Conservation (phyloP, 2,113 vertebrate species). For the Haemorhous mexicanus region DNA sequence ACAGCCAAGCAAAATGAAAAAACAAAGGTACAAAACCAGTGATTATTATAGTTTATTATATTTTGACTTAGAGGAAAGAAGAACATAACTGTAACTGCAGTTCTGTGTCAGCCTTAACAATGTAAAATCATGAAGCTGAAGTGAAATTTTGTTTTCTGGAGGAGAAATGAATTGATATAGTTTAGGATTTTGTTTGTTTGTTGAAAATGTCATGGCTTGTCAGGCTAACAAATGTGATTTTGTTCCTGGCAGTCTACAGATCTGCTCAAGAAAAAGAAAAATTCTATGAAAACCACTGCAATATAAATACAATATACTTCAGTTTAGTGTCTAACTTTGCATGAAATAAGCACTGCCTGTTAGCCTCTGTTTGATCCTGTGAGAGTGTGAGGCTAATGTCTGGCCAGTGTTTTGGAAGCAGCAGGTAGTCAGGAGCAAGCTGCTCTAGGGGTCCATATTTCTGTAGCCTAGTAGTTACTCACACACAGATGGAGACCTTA, state of each 20-base stretch:
- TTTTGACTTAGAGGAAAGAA: neutral
- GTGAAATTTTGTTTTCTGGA: constrained; percentile 32
- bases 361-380: constrained; percentile 91
- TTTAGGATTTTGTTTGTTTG: constrained; percentile 43
- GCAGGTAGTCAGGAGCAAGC: constrained; percentile 93
- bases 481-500: constrained; percentile 91
- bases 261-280: constrained; percentile 52
- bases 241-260: neutral
- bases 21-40: neutral
- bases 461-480: constrained; percentile 83
- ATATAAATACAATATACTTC: constrained; percentile 68
- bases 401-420: constrained; percentile 96
- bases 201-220: constrained; percentile 41
- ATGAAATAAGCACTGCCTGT: constrained; percentile 83
- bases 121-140: neutral
- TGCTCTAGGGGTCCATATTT: constrained; percentile 86
- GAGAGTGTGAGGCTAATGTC: constrained; percentile 86
- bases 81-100: neutral
- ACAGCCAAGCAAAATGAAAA: neutral
- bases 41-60: neutral
- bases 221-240: constrained; percentile 52
- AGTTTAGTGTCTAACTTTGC: constrained; percentile 75
- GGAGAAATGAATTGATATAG: constrained; percentile 1
- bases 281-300: constrained; percentile 29
- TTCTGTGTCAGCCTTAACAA: neutral